Percentiles rank a stretch among this genome's conserved stretches.
Conservation (phyloP, 2,797 vertebrate genomes). For the Pipistrellus pygmaeus region DNA sequence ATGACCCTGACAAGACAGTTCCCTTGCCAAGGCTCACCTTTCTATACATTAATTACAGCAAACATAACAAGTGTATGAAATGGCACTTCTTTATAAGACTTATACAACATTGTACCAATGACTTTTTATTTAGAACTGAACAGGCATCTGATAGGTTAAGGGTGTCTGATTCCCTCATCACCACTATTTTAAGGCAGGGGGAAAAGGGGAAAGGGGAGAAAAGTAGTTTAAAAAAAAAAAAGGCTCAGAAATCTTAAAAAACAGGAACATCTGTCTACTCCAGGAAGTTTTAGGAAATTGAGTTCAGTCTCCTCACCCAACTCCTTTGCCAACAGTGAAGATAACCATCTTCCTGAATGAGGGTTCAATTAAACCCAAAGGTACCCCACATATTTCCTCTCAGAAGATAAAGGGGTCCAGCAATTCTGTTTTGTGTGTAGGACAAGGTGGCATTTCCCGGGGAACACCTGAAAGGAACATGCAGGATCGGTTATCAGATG, state of each 20-base stretch:
- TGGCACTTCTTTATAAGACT: conserved; percentile 31
- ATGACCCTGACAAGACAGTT: background rate
- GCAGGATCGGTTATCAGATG: conserved; percentile 43
- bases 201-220: background rate
- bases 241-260: background rate
- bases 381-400: conserved; percentile 44
- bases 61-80: background rate
- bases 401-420: conserved; percentile 66
- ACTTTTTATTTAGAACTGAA: conserved; percentile 26
- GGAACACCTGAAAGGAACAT: conserved; percentile 9
- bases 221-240: background rate
- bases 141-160: background rate
- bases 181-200: background rate
- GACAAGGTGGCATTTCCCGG: conserved; percentile 45
- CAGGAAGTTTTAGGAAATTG: conserved; percentile 6
- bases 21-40: background rate
- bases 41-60: background rate
- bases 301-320: background rate
- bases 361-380: background rate
- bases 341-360: conserved; percentile 31
- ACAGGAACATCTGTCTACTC: background rate
- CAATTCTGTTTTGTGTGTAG: background rate
- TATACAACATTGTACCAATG: background rate
- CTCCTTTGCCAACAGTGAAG: background rate
- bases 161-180: background rate